Evolutionary conservation across 2,113 vertebrate species (phyloP).

Genomic region (Excalfactoria chinensis): DNA sequence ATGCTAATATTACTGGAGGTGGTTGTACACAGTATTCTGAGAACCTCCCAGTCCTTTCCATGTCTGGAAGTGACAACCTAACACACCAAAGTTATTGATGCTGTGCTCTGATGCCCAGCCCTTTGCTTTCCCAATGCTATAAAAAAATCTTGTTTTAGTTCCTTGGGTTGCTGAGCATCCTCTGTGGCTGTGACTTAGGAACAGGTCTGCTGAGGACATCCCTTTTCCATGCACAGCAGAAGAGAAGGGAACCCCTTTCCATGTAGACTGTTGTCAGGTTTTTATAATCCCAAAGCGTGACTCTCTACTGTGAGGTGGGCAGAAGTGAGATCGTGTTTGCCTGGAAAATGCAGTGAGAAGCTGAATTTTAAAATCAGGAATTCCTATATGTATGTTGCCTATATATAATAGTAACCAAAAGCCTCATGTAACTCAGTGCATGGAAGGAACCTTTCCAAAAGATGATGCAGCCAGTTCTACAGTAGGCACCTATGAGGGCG

Average conservation of each 20-base stretch:
- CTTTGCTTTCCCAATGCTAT: not conserved
- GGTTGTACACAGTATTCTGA: not conserved
- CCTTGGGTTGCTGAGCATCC: not conserved
- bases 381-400: not conserved
- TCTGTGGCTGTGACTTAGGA: not conserved
- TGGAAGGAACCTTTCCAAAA: not conserved
- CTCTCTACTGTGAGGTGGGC: not conserved
- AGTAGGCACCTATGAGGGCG: not conserved
- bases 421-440: rapidly evolving
- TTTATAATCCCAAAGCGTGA: not conserved
- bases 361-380: not conserved
- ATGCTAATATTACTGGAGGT: not conserved
- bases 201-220: not conserved
- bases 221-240: not conserved
- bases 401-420: not conserved
- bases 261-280: not conserved
- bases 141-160: not conserved
- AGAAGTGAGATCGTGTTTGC: not conserved
- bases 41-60: not conserved
- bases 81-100: not conserved
- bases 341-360: not conserved
- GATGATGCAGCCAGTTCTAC: not conserved
- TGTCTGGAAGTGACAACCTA: not conserved
- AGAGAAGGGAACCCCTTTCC: not conserved
- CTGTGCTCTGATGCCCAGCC: rapidly evolving